Evolutionary conservation across 2,113 vertebrate genomes (phyloP).

Genomic region (Saccopteryx leptura): DNA sequence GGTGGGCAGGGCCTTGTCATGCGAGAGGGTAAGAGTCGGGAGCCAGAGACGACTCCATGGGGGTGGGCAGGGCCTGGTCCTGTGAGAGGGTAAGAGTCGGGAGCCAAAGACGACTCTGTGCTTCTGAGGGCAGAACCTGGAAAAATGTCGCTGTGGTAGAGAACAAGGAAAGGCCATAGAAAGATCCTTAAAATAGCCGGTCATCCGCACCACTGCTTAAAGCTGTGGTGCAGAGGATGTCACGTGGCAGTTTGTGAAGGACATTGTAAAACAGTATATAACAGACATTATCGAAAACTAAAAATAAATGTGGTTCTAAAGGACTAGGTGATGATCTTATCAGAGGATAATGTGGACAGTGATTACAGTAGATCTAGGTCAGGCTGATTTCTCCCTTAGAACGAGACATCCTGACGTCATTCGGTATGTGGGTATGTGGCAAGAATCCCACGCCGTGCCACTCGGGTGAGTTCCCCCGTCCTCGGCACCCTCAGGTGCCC

Average conservation of each 20-base stretch:
- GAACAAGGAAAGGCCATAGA: not conserved
- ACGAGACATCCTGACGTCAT: not conserved
- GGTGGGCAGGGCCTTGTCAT: not conserved
- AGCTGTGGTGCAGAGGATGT: not conserved
- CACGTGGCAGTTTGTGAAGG: not conserved
- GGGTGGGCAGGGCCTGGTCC: too few relatives aligned
- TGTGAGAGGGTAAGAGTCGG: not conserved
- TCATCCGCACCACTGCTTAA: not conserved
- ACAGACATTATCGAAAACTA: not conserved
- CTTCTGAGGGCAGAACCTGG: not conserved
- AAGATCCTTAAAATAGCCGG: not conserved
- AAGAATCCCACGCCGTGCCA: not conserved
- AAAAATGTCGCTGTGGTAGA: not conserved
- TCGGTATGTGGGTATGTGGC: not conserved
- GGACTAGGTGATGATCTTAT: not conserved
- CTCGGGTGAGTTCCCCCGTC: not conserved
- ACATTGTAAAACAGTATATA: too few relatives aligned
- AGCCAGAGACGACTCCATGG: not conserved
- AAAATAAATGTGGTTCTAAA: slow-evolving; percentile 12
- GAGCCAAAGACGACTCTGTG: not conserved
- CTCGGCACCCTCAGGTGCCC: accelerated
- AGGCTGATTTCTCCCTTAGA: not conserved
- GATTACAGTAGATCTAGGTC: not conserved
- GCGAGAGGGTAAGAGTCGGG: not conserved
- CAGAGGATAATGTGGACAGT: not conserved